Conservation (phyloP, 2,797 vertebrate species). For the Crenuchus spilurus region DNA sequence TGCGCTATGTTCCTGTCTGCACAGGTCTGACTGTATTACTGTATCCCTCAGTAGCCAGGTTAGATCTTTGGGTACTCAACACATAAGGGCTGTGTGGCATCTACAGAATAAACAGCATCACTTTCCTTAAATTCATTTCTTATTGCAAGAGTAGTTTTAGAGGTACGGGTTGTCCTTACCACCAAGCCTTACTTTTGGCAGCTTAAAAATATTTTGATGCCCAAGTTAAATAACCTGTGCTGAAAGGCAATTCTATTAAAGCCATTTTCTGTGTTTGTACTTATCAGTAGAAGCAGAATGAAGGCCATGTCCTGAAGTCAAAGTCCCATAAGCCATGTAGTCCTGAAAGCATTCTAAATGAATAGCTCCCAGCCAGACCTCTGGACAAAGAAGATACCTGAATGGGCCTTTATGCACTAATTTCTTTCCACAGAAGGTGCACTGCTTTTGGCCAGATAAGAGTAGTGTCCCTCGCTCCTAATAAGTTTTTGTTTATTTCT, state of each 20-base stretch:
- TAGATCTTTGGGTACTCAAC: too few relatives aligned
- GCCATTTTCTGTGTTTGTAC: slow-evolving; percentile 12
- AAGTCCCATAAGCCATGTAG: slow-evolving; percentile 15
- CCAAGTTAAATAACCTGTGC: slow-evolving; percentile 13
- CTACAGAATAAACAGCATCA: not conserved
- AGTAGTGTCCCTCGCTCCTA: slow-evolving; percentile 25
- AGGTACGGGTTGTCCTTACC: not conserved
- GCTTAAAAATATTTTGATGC: not conserved
- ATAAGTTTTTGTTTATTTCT: slow-evolving; percentile 55
- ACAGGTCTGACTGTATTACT: not conserved
- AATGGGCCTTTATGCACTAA: slow-evolving; percentile 47
- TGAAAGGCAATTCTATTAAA: slow-evolving; percentile 6
- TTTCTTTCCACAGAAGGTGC: slow-evolving; percentile 46
- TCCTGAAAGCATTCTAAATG: slow-evolving; percentile 31
- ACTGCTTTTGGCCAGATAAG: slow-evolving; percentile 51
- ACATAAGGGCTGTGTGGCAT: not conserved
- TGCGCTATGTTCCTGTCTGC: not conserved
- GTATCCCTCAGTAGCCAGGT: not conserved
- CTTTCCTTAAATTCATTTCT: not conserved
- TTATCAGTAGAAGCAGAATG: slow-evolving; percentile 29
- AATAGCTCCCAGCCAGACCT: slow-evolving; percentile 22
- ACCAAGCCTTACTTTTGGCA: not conserved
- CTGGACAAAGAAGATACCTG: slow-evolving; percentile 38
- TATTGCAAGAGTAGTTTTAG: not conserved
- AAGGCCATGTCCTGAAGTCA: slow-evolving; percentile 1